Evolutionary conservation across 2,797 vertebrate species (phyloP), one percentile per base, ranked within the genome.

Genomic region (Neoniphon sammara): DNA sequence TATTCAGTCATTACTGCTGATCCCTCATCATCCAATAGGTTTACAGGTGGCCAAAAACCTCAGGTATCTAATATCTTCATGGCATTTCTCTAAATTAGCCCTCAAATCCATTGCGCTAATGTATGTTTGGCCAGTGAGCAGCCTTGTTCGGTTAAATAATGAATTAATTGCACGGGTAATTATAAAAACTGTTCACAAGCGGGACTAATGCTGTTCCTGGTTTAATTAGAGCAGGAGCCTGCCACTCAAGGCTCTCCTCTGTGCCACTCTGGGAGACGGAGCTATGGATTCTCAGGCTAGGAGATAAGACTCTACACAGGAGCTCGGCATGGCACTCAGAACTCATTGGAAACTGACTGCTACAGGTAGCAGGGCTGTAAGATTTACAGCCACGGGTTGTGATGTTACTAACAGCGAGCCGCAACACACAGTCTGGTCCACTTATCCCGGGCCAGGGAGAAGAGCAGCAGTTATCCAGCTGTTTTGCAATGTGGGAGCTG

Each of bases 181-280:
- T 92, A 93, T 91, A 81, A 93, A 91, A 91, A 91, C 84, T 82
- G 85, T 90, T 92, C 86, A 92, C 87, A 90, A 91, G 87, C 85
- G 82, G 87, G 88, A 90, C 90, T 91, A 91, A 93, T 92, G 89
- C 87, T 90, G 85, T 76, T 88, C 84, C 85, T 77, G 88, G 88
- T 93, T 91, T 94, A 93, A 94, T 93, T 92, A 93, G 91, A 78
- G 79, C 81, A 75, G 84, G 82, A 81, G 76, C 66, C 88, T 92
- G 90, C 91, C 91, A 93, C 89, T 93, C 91, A 93, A 84, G 72
- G 68, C 76, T 75, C 66, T 63, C 77, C 63, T 61, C 74, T 61
- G 66, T 77, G 83, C 75, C 82, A 87, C 80, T 90, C 84, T 83
- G 30, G 73, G 73, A 80, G 75, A 84, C 73, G 67, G 73, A 75